Evolutionary conservation across 2,797 vertebrate species (phyloP).

Genomic region (Morelia viridis): DNA sequence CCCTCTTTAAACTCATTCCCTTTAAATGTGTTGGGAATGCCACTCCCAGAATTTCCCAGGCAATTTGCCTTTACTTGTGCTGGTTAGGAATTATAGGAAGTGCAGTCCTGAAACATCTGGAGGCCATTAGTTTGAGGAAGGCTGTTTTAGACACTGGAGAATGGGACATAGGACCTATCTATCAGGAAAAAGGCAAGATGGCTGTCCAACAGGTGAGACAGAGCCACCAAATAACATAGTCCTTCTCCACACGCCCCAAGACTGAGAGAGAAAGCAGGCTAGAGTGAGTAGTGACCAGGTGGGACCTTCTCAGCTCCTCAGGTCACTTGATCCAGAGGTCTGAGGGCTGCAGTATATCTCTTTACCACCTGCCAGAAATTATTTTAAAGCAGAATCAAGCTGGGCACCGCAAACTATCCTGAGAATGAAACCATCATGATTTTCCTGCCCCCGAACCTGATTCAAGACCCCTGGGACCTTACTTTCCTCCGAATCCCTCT

Average conservation of each 20-base stretch:
- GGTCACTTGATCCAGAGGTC: not conserved
- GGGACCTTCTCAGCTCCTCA: not conserved
- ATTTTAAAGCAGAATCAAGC: not conserved
- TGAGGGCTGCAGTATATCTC: not conserved
- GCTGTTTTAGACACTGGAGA: not conserved
- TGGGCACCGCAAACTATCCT: not conserved
- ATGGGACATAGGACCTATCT: not conserved
- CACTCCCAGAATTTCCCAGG: not conserved
- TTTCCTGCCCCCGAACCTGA: not conserved
- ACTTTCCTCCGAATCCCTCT: not conserved
- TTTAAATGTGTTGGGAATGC: not conserved
- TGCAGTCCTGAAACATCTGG: not conserved
- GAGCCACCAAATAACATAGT: not conserved
- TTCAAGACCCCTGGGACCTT: not conserved
- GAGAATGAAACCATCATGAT: not conserved
- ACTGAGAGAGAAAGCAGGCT: not conserved
- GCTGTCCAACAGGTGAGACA: too few relatives aligned
- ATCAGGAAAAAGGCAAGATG: not conserved
- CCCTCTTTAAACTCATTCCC: not conserved
- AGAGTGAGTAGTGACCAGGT: not conserved
- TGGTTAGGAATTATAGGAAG: not conserved
- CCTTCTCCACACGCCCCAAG: not conserved
- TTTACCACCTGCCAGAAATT: not conserved
- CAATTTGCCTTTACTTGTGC: not conserved
- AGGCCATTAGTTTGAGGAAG: not conserved